Percentiles rank a stretch among this genome's conserved stretches.
phyloP scores from a whole-genome alignment of 2,797 vertebrate species.

The Lepidocolaptes lacrymiger region DNA sequence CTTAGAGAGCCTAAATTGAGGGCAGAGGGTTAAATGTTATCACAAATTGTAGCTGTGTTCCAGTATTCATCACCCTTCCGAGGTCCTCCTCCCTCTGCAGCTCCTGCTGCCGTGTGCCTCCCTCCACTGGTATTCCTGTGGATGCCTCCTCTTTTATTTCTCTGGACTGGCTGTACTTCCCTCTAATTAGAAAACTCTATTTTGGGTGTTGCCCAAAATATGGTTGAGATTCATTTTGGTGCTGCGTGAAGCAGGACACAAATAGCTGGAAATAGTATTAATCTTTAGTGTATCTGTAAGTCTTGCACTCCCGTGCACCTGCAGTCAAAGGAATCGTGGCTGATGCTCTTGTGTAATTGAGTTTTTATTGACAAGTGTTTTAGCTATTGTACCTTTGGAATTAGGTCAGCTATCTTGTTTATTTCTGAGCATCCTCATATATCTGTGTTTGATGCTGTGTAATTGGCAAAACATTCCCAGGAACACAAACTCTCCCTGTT shows the following conservation, averaged over 20 bases:
- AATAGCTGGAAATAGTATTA: not conserved
- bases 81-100: not conserved
- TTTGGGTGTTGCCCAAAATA: not conserved
- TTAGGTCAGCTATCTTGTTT: not conserved
- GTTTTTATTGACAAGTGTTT: not conserved
- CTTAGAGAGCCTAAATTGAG: conserved; percentile 64
- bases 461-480: not conserved
- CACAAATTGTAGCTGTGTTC: conserved; percentile 69
- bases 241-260: not conserved
- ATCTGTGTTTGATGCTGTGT: not conserved
- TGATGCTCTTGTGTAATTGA: not conserved
- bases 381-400: not conserved
- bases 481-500: not conserved
- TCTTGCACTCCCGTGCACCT: not conserved
- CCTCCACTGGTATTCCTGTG: not conserved
- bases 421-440: not conserved
- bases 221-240: not conserved
- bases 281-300: not conserved
- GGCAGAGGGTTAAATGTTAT: conserved; percentile 73
- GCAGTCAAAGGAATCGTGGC: not conserved
- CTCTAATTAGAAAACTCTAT: not conserved
- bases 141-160: not conserved
- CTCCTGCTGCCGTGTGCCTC: not conserved
- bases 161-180: not conserved
- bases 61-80: conserved; percentile 56